Evolutionary conservation across 2,113 vertebrate genomes (phyloP), one percentile per base, ranked within the genome.

Genomic region (Aegithalos caudatus): DNA sequence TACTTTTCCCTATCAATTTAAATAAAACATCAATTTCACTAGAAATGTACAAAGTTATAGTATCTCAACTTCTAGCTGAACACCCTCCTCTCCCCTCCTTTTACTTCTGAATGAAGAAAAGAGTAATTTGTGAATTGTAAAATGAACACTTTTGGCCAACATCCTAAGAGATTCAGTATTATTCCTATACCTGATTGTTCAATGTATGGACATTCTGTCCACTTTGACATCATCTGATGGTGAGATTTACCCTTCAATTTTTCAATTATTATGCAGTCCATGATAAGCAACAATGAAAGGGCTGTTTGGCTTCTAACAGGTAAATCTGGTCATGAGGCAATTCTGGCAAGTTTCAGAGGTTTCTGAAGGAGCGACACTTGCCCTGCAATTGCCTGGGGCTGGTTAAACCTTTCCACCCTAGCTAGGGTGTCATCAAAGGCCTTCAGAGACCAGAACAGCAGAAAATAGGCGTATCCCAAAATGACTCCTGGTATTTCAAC

Each of bases 341-440:
- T 24, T 56, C 70, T 11, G 9, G 42, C 48, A 93, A 28, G 8
- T 66, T 67, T 88, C 66, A 65, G 70, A 90, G 58, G 37, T 25
- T 93, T 92, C 71, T 73, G 54, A 88, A 86, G 31, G 17, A 80
- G 45, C 0, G 1, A 37, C 58, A 66, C 66, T 86, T 72, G 45
- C 45, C 44, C 42, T 72, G 57, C n/a, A 80, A 69, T 93, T 92
- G 88, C 95, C 70, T 62, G 50, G 22, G 79, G 90, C 90, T 80
- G 20, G 45, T 82, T 90, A 93, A 96, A 94, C 74, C 79, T 77
- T 95, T 94, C 81, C 66, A 94, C 58, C 74, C 62, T 86, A 82
- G 14, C 20, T 65, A 69, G 31, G 31, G 70, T 86, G 62, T 94
- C 93, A 96, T 95, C 92, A 94, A 86, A 95, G n/a, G 42, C 50